A percentile compares a stretch with the other conserved stretches of the same genome.
These are phyloP conservation scores for Volucella bombylans DNA, from an alignment of 2,888 invertebrate genomes.

Conservation along the genomic window DNA sequence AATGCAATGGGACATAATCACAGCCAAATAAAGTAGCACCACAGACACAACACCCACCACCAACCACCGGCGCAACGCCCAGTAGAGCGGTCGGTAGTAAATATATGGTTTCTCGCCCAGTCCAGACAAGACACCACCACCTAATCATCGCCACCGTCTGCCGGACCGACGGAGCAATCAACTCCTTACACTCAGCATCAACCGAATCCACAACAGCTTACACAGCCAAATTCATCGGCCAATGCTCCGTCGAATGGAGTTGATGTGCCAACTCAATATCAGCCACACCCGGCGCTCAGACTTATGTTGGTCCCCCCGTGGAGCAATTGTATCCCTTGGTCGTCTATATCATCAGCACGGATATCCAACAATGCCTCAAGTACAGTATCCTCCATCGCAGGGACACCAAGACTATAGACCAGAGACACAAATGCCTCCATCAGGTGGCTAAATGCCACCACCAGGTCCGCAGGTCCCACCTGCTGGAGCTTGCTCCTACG, in stretches of 20 bases:
- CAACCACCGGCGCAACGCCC: slow-evolving; percentile 75
- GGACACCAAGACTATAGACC: too few relatives aligned
- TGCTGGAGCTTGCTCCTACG: too few relatives aligned
- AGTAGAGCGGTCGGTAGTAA: slow-evolving; percentile 79
- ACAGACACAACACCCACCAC: slow-evolving; percentile 74
- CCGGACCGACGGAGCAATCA: slow-evolving; percentile 77
- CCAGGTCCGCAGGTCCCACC: too few relatives aligned
- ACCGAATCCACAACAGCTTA: slow-evolving; percentile 72
- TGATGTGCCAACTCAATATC: slow-evolving; percentile 81
- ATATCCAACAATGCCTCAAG: too few relatives aligned
- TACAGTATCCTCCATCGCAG: too few relatives aligned
- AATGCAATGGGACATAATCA: too few relatives aligned
- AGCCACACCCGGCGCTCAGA: slow-evolving; percentile 81
- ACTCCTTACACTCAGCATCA: slow-evolving; percentile 79
- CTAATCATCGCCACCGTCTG: slow-evolving; percentile 75
- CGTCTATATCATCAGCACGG: too few relatives aligned
- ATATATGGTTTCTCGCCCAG: slow-evolving; percentile 83
- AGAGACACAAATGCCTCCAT: too few relatives aligned
- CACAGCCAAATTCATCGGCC: slow-evolving; percentile 77
- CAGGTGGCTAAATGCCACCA: too few relatives aligned
- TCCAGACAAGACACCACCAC: slow-evolving; percentile 82
- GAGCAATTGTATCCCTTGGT: too few relatives aligned
- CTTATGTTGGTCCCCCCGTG: too few relatives aligned
- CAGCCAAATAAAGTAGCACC: slow-evolving; percentile 70
- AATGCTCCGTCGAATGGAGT: slow-evolving; percentile 82